Base-by-base conservation (phyloP, 1,140 invertebrate genomes). In the Drosophila subpulchrella region DNA sequence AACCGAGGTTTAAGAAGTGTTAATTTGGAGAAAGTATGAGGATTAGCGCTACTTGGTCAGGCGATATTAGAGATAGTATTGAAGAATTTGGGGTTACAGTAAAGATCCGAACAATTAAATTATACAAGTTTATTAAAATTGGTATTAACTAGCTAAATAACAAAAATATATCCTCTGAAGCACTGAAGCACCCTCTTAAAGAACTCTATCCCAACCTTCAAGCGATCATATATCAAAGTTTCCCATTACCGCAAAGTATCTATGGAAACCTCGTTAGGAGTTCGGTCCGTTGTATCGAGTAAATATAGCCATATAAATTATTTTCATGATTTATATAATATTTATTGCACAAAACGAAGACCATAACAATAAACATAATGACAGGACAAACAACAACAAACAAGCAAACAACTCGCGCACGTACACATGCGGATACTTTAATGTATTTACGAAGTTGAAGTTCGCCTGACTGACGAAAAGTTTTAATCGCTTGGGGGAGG, bases 291-390 rank as follows among this genome's bases (percentile, higher is more conserved):
- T 46, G 24, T 12, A 17, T 2, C 2, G n/a, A 63, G 67, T 65
- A 39, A 75, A 75, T 75, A 61, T 57, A 38, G 56, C 66, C 81
- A 63, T 63, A 88, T 83, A 80, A 83, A 88, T 83, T 80, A 89
- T 80, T 80, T 83, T 71, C 41, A 84, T 81, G 68, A 79, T 70
- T 67, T 80, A 89, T 89, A 89, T 78, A 71, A 65, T 75, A 89
- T 88, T 88, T 88, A 88, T 89, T 74, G 80, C 67, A 66, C 72
- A 66, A 75, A 47, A 48, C 34, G 30, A 70, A 58, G 77, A 81
- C 77, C 83, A 89, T 75, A 89, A 83, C 84, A 83, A 79, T 82
- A 75, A 78, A 72, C 65, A 74, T 85, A 78, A 85, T 81, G 74
- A 77, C 51, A 46, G 60, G 59, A 61, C 73, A 60, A 70, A 60